Evolutionary conservation across 2,888 invertebrate species (phyloP).

Genomic region (Venusia cambrica): DNA sequence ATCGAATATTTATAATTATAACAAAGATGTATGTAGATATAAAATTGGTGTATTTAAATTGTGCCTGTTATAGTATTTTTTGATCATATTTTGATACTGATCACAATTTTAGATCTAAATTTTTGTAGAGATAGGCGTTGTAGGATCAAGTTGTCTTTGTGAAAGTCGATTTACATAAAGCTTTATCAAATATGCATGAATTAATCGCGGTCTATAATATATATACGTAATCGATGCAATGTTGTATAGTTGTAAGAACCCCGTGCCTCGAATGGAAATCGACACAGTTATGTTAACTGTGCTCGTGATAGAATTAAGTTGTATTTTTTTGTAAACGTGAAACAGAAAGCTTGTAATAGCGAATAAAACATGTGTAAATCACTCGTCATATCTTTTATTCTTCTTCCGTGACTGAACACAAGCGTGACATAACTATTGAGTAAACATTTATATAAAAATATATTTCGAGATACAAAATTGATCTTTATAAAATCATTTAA

Average conservation of each 20-base stretch:
- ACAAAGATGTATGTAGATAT: too few species aligned
- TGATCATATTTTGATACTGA: conserved; percentile 21
- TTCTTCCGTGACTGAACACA: conserved; percentile 13
- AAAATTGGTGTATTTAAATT: conserved; percentile 8
- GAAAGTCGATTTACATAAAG: too few species aligned
- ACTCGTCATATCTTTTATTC: conserved; percentile 22
- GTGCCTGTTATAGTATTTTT: conserved; percentile 21
- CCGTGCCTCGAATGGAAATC: conserved; percentile 55
- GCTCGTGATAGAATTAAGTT: conserved; percentile 40
- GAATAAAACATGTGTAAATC: conserved; percentile 23
- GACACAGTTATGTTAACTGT: conserved; percentile 67
- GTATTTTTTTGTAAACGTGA: conserved; percentile 23
- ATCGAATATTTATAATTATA: too few species aligned
- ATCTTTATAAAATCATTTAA: conserved; percentile 6
- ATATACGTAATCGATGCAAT: conserved; percentile 26
- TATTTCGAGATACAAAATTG: conserved; percentile 4
- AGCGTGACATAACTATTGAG: not conserved
- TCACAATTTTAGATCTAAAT: conserved; percentile 20
- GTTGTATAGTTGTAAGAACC: conserved; percentile 32
- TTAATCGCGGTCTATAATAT: conserved; percentile 20
- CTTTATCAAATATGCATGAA: conserved; percentile 19
- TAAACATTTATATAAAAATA: conserved; percentile 20
- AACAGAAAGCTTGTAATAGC: conserved; percentile 26
- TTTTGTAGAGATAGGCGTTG: conserved; percentile 9
- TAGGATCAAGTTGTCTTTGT: conserved; percentile 6